phyloP scores from a whole-genome alignment of 2,113 vertebrate species.

The Vulpes ferrilata region DNA sequence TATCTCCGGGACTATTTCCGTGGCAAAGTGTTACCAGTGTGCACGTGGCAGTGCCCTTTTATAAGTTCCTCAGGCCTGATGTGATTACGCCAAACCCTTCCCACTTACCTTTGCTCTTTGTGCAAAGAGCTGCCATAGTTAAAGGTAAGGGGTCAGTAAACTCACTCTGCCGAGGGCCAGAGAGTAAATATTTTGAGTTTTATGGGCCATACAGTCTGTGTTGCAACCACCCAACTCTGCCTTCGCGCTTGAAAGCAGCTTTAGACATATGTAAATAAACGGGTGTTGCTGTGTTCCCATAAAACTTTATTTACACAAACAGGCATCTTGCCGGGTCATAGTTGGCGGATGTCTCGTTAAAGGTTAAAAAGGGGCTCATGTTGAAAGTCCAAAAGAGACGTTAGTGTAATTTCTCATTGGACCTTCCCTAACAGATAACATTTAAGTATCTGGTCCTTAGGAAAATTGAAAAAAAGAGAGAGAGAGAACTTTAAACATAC shows the following conservation, averaged over 20 bases:
- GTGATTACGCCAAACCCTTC: background rate
- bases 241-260: background rate
- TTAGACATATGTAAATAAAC: background rate
- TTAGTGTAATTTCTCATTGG: background rate
- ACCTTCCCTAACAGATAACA: background rate
- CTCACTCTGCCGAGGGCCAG: background rate
- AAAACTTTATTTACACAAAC: constrained; percentile 11
- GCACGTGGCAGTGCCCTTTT: background rate
- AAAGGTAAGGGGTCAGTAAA: constrained; percentile 40
- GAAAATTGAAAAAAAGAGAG: background rate
- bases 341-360: background rate
- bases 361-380: background rate
- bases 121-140: background rate
- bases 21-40: background rate
- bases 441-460: background rate
- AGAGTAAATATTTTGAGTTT: constrained; percentile 59
- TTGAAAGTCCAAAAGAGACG: background rate
- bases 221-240: background rate
- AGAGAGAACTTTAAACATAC: background rate
- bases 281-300: background rate
- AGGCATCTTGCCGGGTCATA: background rate
- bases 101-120: constrained; percentile 41
- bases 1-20: background rate
- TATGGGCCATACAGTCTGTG: background rate
- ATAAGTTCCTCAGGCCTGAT: background rate